Evolutionary conservation across 2,797 vertebrate species (phyloP), one percentile per base, ranked within the genome.

Genomic region (Phalloptychus januarius): DNA sequence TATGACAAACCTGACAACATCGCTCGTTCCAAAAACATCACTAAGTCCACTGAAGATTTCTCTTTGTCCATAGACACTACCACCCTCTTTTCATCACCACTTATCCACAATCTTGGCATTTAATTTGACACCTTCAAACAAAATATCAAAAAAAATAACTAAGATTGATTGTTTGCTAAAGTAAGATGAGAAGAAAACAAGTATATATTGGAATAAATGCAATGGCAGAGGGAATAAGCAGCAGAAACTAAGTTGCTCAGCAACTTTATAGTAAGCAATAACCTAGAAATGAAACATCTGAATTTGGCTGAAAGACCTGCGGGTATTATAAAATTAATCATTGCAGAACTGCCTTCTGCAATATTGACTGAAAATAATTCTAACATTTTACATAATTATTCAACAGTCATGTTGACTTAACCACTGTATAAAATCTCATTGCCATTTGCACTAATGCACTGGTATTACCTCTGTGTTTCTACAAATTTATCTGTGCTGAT

Each of bases 381-480:
- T 5, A 69, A 76, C 16, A 54, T 36, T n/a, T 8, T 48, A 42
- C 69, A 38, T 40, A 36, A 67, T 16, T 67, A 46, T 69, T 70
- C 25, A n/a, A 11, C 63, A 13, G 25, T 52, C 28, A 76, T 52
- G 46, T 42, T 7, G 8, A 38, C 36, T 42, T 54, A 15, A 33
- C 10, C n/a, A 56, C 42, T 71, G 67, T 15, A 69, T 33, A 69
- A 52, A 46, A 52, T 56, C 50, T 38, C 31, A n/a, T 38, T 15
- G 31, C 33, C 40, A 71, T 71, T 42, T 71, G 38, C 16, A 71
- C 67, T 71, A 45, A 56, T 54, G 28, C 36, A 71, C 58, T 46
- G 6, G 16, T n/a, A 67, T 65, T 67, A 25, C 45, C 36, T 18
- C 20, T 38, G 16, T 38, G 36, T 36, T 77, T 25, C 38, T 44